Conservation (phyloP, 1,140 invertebrate species). For the Brachionus plicatilis region DNA sequence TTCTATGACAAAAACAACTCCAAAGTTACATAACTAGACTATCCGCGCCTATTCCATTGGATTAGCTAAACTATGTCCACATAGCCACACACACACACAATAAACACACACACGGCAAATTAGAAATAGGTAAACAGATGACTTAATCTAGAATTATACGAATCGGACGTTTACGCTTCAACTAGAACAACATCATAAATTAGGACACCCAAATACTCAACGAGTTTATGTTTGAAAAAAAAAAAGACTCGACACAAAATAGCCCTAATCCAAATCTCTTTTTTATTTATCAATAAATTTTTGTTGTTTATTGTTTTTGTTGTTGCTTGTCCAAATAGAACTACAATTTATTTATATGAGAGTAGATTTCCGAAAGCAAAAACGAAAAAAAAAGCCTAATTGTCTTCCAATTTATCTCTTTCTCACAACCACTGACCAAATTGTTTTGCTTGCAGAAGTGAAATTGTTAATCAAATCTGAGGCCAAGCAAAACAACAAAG, state of each 20-base stretch:
- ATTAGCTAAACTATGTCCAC: neutral
- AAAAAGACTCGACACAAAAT: neutral
- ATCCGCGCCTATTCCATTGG: neutral
- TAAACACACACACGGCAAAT: neutral
- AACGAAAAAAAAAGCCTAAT: neutral
- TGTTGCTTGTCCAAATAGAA: neutral
- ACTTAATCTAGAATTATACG: neutral
- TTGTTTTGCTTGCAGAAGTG: neutral
- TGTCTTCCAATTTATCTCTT: neutral
- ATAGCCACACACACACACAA: neutral
- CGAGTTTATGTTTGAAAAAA: neutral
- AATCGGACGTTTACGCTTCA: neutral
- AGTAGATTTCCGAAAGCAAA: neutral
- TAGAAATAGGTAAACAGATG: neutral
- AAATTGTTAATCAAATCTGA: no score
- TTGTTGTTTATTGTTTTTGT: neutral
- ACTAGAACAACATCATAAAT: neutral
- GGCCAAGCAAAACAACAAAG: neutral
- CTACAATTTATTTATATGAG: neutral
- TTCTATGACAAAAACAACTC: neutral
- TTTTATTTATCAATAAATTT: neutral
- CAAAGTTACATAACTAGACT: neutral
- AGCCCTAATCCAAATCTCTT: conserved; percentile 18
- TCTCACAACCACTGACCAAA: neutral
- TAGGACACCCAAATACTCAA: neutral